These are phyloP conservation scores for Yasuhikotakia modesta DNA, from an alignment of 2,797 vertebrate species.

Conservation along the genomic window DNA sequence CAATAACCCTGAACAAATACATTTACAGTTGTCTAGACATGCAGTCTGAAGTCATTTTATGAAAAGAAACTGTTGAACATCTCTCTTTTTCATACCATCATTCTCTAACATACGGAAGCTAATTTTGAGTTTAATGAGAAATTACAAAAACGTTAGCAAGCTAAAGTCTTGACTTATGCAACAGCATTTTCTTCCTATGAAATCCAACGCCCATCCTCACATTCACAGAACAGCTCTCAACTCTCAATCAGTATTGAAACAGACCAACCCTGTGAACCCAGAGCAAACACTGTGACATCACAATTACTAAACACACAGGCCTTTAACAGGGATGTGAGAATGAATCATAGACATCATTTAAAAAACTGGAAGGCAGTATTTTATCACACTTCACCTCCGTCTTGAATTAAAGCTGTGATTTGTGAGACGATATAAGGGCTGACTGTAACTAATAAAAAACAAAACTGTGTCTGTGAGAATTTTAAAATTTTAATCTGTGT, in stretches of 20 bases:
- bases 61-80: background rate
- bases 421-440: no score
- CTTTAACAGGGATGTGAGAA: background rate
- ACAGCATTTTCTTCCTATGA: constrained; percentile 16
- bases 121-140: constrained; percentile 17
- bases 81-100: background rate
- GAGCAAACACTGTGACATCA: constrained; percentile 5
- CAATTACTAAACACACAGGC: constrained; percentile 6
- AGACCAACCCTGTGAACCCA: background rate
- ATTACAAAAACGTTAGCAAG: constrained; percentile 18
- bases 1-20: constrained; percentile 2
- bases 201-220: background rate
- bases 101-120: background rate
- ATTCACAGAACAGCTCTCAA: background rate
- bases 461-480: no score
- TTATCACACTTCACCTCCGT: background rate
- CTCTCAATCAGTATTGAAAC: constrained; percentile 17
- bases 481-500: no score
- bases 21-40: background rate
- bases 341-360: background rate
- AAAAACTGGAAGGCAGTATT: background rate
- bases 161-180: constrained; percentile 2
- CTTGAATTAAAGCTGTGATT: background rate
- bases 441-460: no score
- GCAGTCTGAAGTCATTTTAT: background rate